Percentiles rank a stretch among this genome's conserved stretches.
These are phyloP conservation scores for Drosophila pachea DNA, from an alignment of 1,140 invertebrate genomes.

Conservation along the genomic window DNA sequence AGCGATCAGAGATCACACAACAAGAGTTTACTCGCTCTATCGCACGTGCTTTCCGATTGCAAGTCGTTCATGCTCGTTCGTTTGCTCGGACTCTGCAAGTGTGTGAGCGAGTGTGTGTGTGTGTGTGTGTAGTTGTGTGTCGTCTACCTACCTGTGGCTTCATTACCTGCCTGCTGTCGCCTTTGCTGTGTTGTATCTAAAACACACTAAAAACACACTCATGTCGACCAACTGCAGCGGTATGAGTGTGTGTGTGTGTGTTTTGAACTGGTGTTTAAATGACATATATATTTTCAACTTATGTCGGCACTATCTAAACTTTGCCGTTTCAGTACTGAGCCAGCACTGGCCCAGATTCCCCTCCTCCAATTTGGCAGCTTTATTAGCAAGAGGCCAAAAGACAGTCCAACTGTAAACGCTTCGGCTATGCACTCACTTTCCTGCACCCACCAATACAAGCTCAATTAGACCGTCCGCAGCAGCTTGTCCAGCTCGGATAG, in stretches of 20 bases:
- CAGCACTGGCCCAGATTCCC: conserved; percentile 26
- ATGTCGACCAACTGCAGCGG: conserved; percentile 25
- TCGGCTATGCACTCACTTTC: conserved; percentile 13
- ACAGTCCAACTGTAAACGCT: conserved; percentile 13
- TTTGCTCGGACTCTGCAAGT: not conserved
- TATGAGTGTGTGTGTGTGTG: conserved; percentile 21
- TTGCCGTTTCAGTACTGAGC: conserved; percentile 30
- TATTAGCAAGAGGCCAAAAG: conserved; percentile 29
- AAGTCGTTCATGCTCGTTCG: conserved; percentile 36
- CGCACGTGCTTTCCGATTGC: conserved; percentile 33
- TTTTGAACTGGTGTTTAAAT: conserved; percentile 25
- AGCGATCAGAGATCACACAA: conserved; percentile 21
- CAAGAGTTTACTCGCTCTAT: conserved; percentile 24
- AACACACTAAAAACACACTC: conserved; percentile 42
- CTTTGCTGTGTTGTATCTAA: conserved; percentile 48
- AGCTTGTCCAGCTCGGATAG: not conserved
- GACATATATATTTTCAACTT: conserved; percentile 64
- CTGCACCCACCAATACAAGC: conserved; percentile 3
- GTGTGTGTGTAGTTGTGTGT: conserved; percentile 32
- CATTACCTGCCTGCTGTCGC: conserved; percentile 46
- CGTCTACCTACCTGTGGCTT: conserved; percentile 62
- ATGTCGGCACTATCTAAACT: conserved; percentile 65
- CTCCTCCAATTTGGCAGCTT: conserved; percentile 30
- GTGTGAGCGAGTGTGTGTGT: conserved; percentile 17
- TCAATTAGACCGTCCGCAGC: not conserved